These are phyloP conservation scores for Cheilosia vulpina DNA, from an alignment of 2,888 invertebrate genomes.

Conservation along the genomic window DNA sequence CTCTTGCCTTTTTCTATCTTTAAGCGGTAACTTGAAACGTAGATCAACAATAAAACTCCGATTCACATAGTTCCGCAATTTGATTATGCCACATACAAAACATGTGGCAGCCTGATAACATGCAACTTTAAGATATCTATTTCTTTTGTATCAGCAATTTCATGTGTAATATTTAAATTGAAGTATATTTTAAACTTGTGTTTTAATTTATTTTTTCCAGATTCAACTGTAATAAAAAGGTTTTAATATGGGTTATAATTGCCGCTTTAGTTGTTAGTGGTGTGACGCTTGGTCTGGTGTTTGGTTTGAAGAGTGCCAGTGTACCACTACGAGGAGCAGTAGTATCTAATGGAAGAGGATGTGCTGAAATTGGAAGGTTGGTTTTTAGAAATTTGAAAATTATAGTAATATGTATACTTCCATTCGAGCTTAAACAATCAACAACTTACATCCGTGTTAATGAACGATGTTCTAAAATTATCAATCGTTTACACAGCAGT, in stretches of 20 bases:
- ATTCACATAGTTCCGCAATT: too few species aligned
- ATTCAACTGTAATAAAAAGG: conserved; percentile 78
- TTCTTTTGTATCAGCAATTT: too few species aligned
- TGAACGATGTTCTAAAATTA: background rate
- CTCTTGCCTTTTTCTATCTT: too few species aligned
- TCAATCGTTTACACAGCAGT: background rate
- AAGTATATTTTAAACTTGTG: background rate
- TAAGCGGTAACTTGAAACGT: too few species aligned
- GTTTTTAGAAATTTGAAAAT: conserved; percentile 26
- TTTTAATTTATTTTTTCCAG: conserved; percentile 70
- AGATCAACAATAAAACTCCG: too few species aligned
- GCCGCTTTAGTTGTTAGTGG: conserved; percentile 78
- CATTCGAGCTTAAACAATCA: background rate
- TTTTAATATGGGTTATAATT: conserved; percentile 78
- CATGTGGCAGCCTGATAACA: too few species aligned
- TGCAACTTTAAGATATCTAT: too few species aligned
- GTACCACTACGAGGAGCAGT: conserved; percentile 84
- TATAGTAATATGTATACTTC: too few species aligned
- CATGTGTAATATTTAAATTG: too few species aligned
- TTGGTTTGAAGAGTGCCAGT: conserved; percentile 76
- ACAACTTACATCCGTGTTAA: background rate
- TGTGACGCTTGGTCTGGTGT: conserved; percentile 79
- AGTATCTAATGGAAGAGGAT: conserved; percentile 90
- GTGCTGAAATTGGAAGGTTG: conserved; percentile 89
- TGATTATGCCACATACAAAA: too few species aligned